Base-by-base conservation (phyloP, 2,888 invertebrate species). In the Habroteleia sp. region DNA sequence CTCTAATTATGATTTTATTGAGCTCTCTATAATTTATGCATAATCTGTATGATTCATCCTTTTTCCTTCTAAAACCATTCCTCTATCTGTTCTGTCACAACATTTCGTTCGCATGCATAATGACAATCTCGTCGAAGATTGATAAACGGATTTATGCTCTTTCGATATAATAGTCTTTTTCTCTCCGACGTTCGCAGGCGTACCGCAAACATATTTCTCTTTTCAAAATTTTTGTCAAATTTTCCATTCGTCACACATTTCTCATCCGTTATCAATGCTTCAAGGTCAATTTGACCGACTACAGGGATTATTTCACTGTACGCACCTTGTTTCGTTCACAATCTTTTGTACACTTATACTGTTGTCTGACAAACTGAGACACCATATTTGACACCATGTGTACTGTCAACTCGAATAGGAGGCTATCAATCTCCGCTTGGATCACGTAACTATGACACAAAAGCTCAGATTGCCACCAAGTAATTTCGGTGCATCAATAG, bases 11-110 rank as follows among this genome's bases (percentile, higher is more conserved):
- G 2, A 58, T 48, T 7, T 50, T 33, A 65, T 81, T 82, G 3
- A 81, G 8, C 3, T 52, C 20, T 31, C 81, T 20, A 56, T 77
- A 83, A 62, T 80, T 39, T 2, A 62, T 72, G 50, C 81, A 81
- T 3, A 83, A 39, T 7, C 82, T 44, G 10, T 25, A 29, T 0
- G 44, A 23, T 3, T 75, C 79, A 41, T 79, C 71, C 33, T 80
- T 81, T 35, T 81, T 82, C 7, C 41, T 52, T 1, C n/a, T n/a
- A n/a, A n/a, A n/a, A n/a, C n/a, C 81, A 82, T 5, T 77, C 63
- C 3, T 76, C 65, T 2, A 81, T 62, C 48, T 80, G 77, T 1
- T 31, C 2, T 7, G 72, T 48, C 6, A 80, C 78, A 3, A 65
- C 33, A 2, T 68, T 25, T n/a, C 65, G 52, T 16, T 79, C 68